Evolutionary conservation across 2,888 invertebrate genomes (phyloP).

Genomic region (Callinectes sapidus): DNA sequence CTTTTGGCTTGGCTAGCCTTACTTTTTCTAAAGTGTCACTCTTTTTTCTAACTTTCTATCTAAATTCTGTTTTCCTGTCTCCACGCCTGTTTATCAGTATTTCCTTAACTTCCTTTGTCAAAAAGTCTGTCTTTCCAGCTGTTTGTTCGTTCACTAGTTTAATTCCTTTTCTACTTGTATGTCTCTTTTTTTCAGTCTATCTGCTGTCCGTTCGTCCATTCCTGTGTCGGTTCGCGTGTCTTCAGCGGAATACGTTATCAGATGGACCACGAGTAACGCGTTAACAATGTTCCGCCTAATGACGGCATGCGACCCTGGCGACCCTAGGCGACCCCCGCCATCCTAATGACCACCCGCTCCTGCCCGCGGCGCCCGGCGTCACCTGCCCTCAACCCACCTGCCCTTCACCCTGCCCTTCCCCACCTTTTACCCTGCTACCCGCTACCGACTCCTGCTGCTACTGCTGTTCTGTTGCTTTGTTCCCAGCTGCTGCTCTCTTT

Average conservation of each 20-base stretch:
- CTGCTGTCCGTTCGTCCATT: slow-evolving; percentile 9
- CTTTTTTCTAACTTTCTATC: not conserved
- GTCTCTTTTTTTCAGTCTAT: not conserved
- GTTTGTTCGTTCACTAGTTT: not conserved
- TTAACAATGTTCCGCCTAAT: slow-evolving; percentile 67
- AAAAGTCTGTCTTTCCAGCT: not conserved
- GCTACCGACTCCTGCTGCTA: not conserved
- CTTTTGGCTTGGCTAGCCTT: not conserved
- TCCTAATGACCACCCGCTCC: slow-evolving; percentile 52
- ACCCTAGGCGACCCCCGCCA: slow-evolving; percentile 41
- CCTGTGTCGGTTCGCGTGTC: not conserved
- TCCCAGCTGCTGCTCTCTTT: not conserved
- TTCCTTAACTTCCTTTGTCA: not conserved
- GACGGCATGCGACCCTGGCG: slow-evolving; percentile 57
- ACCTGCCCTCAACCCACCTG: slow-evolving; percentile 30
- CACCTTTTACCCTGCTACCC: slow-evolving; percentile 29
- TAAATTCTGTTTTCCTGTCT: not conserved
- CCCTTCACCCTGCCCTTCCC: slow-evolving; percentile 9
- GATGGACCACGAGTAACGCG: slow-evolving; percentile 57
- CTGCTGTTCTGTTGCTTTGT: not conserved
- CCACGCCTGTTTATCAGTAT: not conserved
- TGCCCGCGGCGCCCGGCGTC: slow-evolving; percentile 7
- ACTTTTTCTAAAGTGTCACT: not conserved
- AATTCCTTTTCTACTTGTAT: not conserved
- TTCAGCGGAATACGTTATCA: slow-evolving; percentile 43